These are phyloP conservation scores for Caenorhabditis tropicalis DNA, from an alignment of 1,140 invertebrate species.

Conservation along the genomic window DNA sequence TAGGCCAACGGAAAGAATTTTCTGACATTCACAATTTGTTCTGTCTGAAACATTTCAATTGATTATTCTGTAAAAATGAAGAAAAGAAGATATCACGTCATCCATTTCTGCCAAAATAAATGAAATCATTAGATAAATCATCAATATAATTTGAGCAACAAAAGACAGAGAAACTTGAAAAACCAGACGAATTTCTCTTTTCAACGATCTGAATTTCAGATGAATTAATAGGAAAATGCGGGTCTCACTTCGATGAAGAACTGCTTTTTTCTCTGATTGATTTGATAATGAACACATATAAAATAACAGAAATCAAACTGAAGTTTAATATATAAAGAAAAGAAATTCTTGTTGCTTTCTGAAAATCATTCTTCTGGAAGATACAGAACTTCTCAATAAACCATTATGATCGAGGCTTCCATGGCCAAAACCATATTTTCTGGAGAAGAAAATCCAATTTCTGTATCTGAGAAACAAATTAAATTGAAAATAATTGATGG, in stretches of 20 bases:
- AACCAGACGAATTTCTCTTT: neutral
- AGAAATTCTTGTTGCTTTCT: neutral
- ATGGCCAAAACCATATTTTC: neutral
- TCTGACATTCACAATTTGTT: neutral
- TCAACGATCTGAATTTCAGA: neutral
- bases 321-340: neutral
- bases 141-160: neutral
- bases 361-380: neutral
- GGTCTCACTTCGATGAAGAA: neutral
- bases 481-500: neutral
- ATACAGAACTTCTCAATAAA: neutral
- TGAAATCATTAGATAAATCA: neutral
- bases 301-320: neutral
- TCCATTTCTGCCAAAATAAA: neutral
- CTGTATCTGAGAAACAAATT: neutral
- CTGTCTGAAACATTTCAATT: neutral
- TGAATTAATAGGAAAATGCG: neutral
- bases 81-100: neutral
- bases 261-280: neutral
- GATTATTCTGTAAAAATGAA: neutral
- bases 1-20: neutral
- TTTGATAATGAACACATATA: neutral
- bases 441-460: constrained; percentile 10
- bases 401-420: neutral
- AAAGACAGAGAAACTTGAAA: neutral